These are phyloP conservation scores for Danaus plexippus DNA, from an alignment of 1,140 invertebrate genomes.

Conservation along the genomic window DNA sequence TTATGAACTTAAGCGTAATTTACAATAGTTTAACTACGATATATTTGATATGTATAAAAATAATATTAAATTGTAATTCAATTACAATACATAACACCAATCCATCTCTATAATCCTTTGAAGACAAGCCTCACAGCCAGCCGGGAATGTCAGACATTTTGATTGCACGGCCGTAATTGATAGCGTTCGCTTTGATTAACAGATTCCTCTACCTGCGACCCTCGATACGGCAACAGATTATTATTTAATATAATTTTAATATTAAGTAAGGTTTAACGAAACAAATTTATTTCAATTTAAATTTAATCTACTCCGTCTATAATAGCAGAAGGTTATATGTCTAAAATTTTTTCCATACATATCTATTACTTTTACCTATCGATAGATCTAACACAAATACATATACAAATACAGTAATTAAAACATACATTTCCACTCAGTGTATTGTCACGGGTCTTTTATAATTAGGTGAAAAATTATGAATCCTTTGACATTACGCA, in stretches of 20 bases:
- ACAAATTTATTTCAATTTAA: too few species aligned
- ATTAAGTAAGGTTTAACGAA: too few species aligned
- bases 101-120: conserved; percentile 23
- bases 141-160: conserved; percentile 50
- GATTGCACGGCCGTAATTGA: conserved; percentile 53
- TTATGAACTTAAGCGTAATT: too few species aligned
- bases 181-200: conserved; percentile 55
- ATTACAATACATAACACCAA: too few species aligned
- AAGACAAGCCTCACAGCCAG: conserved; percentile 20
- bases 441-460: conserved; percentile 17
- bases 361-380: not conserved
- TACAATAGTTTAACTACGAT: too few species aligned
- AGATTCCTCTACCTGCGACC: conserved; percentile 39
- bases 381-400: conserved; percentile 12
- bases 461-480: conserved; percentile 53
- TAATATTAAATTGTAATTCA: too few species aligned
- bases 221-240: too few species aligned
- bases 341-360: too few species aligned
- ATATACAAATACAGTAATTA: conserved; percentile 13
- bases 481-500: conserved; percentile 43
- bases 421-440: conserved; percentile 4
- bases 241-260: too few species aligned
- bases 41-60: too few species aligned
- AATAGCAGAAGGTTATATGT: too few species aligned
- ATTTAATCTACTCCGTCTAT: too few species aligned